A percentile compares a stretch with the other conserved stretches of the same genome.
Conservation (phyloP, 1,140 invertebrate species). For the Drosophila baimaii region DNA sequence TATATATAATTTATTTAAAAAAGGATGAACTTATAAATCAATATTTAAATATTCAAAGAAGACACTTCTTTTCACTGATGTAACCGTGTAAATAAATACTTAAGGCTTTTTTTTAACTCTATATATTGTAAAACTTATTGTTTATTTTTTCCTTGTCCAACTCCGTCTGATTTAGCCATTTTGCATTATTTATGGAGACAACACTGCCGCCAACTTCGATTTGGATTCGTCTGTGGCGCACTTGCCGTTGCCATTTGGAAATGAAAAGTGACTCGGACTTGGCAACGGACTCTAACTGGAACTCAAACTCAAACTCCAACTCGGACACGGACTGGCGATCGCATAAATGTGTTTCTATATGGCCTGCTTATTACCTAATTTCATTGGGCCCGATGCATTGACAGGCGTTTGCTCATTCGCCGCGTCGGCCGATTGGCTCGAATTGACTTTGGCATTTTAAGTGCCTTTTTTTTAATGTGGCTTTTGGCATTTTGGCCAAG, state of each 20-base stretch:
- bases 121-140: not conserved
- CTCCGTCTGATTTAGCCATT: not conserved
- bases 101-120: no score
- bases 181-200: constrained; percentile 2
- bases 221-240: constrained; percentile 55
- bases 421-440: constrained; percentile 36
- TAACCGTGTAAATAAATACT: not conserved
- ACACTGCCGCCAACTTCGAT: constrained; percentile 33
- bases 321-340: constrained; percentile 18
- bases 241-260: constrained; percentile 80
- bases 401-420: constrained; percentile 46
- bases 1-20: not conserved
- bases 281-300: constrained; percentile 28
- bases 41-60: not conserved
- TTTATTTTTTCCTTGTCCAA: not conserved
- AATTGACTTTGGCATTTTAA: constrained; percentile 74
- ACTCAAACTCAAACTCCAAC: constrained; percentile 29
- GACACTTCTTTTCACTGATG: rapidly evolving
- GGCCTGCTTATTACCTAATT: constrained; percentile 80
- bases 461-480: constrained; percentile 44
- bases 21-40: not conserved
- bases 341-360: constrained; percentile 59
- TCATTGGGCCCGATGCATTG: constrained; percentile 60
- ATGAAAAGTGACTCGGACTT: constrained; percentile 77
- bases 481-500: constrained; percentile 64